phyloP scores from a whole-genome alignment of 1,140 invertebrate species.

The Mycetomoellerius zeteki region DNA sequence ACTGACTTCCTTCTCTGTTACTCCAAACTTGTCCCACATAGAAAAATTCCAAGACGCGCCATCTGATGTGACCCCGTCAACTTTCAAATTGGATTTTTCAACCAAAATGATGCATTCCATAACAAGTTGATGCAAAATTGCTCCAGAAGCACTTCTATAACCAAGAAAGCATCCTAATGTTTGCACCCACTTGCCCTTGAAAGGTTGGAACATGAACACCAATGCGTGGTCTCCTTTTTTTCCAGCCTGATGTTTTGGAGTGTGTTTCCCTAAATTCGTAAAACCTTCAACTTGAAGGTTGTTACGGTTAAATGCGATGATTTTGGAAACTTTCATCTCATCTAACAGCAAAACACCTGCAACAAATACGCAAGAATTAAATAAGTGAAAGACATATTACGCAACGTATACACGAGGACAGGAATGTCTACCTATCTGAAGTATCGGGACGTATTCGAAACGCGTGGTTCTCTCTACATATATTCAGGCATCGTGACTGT shows the following conservation, averaged over 20 bases:
- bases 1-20: background rate
- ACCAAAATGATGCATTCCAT: background rate
- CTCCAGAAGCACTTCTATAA: too few species aligned
- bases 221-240: background rate
- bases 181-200: background rate
- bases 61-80: background rate
- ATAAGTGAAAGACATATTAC: too few species aligned
- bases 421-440: too few species aligned
- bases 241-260: background rate
- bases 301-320: background rate
- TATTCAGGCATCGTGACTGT: too few species aligned
- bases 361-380: too few species aligned
- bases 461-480: too few species aligned
- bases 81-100: background rate
- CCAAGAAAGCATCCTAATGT: too few species aligned
- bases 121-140: background rate
- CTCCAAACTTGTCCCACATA: background rate
- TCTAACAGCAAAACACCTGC: background rate
- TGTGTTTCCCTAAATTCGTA: background rate
- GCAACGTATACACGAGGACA: too few species aligned
- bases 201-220: constrained; percentile 1
- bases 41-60: background rate
- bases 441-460: too few species aligned
- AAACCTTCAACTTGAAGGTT: background rate
- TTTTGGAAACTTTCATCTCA: background rate